Percentiles rank a stretch among this genome's conserved stretches.
Conservation (phyloP, 2,113 vertebrate species). For the Alouatta palliata region DNA sequence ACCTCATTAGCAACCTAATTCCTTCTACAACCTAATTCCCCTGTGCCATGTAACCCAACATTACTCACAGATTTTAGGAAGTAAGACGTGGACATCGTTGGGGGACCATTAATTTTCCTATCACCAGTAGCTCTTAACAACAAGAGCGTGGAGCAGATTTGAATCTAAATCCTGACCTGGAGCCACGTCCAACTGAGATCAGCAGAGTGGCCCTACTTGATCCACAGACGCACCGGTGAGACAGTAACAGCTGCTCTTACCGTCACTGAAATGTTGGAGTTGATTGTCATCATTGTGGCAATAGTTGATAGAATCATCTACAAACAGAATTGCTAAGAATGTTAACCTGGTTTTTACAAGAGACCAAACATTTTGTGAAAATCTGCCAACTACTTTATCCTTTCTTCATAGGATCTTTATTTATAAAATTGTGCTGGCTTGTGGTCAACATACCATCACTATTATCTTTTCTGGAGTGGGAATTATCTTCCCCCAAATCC, state of each 20-base stretch:
- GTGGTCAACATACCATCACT: background rate
- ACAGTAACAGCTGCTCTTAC: background rate
- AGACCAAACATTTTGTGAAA: background rate
- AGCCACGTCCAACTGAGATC: background rate
- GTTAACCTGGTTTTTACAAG: background rate
- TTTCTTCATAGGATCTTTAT: background rate
- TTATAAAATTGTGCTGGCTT: background rate
- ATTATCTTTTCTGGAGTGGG: background rate
- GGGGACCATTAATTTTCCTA: too few species aligned
- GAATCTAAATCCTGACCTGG: background rate
- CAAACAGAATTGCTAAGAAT: background rate
- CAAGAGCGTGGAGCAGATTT: background rate
- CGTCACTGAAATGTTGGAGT: background rate
- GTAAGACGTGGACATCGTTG: background rate
- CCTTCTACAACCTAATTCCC: background rate
- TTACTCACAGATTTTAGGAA: background rate
- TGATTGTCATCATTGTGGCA: background rate
- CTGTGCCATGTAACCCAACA: background rate
- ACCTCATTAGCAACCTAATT: background rate
- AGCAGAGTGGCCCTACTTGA: background rate
- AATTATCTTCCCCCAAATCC: background rate
- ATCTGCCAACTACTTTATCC: background rate
- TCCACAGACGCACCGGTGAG: rapidly evolving
- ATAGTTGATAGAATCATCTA: background rate
- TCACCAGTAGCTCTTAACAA: background rate